Percentiles rank a stretch among this genome's conserved stretches.
Conservation (phyloP, 2,113 vertebrate genomes). For the Isichthys henryi region DNA sequence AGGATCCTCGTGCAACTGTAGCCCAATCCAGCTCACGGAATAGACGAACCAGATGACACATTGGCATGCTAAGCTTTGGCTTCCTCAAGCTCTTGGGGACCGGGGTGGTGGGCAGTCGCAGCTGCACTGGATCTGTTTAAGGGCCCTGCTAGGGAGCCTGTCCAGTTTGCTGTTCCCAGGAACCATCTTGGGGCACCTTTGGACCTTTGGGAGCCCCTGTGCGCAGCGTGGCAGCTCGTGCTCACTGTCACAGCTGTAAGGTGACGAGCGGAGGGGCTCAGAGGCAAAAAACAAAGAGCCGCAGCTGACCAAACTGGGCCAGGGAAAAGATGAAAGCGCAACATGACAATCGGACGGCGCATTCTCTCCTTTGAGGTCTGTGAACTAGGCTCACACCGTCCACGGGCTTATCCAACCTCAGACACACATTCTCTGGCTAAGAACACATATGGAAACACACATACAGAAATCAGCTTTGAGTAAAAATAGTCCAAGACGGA, state of each 20-base stretch:
- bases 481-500: background rate
- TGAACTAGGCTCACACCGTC: background rate
- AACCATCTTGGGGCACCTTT: constrained; percentile 5
- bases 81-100: background rate
- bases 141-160: background rate
- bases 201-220: background rate
- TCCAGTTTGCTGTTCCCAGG: background rate
- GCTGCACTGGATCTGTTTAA: background rate
- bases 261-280: background rate
- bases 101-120: background rate
- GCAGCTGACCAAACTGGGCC: background rate
- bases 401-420: background rate
- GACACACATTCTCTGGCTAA: background rate
- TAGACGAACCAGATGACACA: background rate
- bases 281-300: background rate
- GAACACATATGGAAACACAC: background rate
- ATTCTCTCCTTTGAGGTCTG: background rate
- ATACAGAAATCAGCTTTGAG: background rate
- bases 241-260: background rate
- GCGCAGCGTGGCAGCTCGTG: background rate
- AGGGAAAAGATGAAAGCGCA: background rate
- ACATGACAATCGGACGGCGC: background rate
- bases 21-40: background rate
- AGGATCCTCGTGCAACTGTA: background rate
- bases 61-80: background rate